phyloP scores from a whole-genome alignment of 2,113 vertebrate genomes.

The Mellivora capensis region DNA sequence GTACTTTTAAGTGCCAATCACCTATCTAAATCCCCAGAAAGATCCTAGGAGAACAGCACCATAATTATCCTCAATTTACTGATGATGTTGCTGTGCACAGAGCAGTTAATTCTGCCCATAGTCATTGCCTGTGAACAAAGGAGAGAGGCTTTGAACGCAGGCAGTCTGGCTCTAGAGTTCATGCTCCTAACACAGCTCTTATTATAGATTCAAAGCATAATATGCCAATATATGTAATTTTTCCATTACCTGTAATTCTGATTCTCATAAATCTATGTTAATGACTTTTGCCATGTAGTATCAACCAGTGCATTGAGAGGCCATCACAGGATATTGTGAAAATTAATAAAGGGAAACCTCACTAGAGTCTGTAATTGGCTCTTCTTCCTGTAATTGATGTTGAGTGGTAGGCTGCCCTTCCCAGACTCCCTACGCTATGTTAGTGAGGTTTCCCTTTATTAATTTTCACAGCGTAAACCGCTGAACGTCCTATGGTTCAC shows the following conservation, averaged over 20 bases:
- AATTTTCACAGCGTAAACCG: neutral
- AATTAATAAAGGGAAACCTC: neutral
- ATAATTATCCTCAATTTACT: neutral
- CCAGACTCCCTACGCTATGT: neutral
- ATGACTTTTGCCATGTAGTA: neutral
- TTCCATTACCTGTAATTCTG: neutral
- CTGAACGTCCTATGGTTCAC: neutral
- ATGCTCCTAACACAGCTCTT: neutral
- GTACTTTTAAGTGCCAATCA: neutral
- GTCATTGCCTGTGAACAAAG: neutral
- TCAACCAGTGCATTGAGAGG: neutral
- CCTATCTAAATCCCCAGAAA: neutral
- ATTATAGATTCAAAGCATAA: neutral
- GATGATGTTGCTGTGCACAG: neutral
- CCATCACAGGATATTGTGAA: neutral
- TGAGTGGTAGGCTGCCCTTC: neutral
- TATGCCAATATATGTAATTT: neutral
- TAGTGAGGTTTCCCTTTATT: neutral
- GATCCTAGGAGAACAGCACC: neutral
- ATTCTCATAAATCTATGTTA: neutral
- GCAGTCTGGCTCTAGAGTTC: neutral
- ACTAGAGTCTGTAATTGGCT: neutral
- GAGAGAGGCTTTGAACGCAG: neutral
- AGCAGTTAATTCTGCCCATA: neutral
- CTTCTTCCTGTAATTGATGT: neutral